Evolutionary conservation across 2,113 vertebrate genomes (phyloP).

Genomic region (Hiodon tergisus): DNA sequence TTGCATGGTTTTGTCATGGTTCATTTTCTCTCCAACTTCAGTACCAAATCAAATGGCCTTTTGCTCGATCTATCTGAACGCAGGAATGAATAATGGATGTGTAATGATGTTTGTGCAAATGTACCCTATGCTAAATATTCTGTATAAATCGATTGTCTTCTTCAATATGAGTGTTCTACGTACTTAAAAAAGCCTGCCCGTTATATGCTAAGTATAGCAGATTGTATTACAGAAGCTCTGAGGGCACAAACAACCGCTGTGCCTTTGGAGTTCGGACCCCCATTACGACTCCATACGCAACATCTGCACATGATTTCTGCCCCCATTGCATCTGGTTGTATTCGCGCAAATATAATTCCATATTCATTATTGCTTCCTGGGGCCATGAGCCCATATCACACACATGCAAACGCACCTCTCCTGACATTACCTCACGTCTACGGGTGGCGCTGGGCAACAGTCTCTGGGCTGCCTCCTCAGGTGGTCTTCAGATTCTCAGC

Average conservation of each 20-base stretch:
- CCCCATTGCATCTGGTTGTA: conserved; percentile 89
- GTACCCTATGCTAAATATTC: no score
- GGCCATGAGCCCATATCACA: conserved; percentile 71
- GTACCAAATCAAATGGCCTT: no score
- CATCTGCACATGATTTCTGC: conserved; percentile 89
- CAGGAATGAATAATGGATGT: no score
- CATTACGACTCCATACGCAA: conserved; percentile 47
- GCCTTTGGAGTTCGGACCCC: conserved; percentile 50
- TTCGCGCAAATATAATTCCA: conserved; percentile 94
- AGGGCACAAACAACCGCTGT: conserved; percentile 40
- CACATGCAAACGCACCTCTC: conserved; percentile 57
- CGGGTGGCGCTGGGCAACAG: conserved; percentile 67
- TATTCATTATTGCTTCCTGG: conserved; percentile 93
- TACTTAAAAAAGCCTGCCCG: no score
- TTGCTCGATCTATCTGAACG: no score
- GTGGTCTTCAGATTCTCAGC: conserved; percentile 39
- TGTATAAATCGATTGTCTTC: no score
- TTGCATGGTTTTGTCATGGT: no score
- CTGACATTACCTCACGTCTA: conserved; percentile 76
- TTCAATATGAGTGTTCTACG: no score
- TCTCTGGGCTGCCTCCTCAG: conserved; percentile 54
- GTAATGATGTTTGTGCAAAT: no score
- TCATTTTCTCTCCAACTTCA: no score
- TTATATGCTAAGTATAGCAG: no score
- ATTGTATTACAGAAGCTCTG: conserved; percentile 48